Base-by-base conservation (phyloP, 2,113 vertebrate genomes). In the Protobothrops flavoviridis region DNA sequence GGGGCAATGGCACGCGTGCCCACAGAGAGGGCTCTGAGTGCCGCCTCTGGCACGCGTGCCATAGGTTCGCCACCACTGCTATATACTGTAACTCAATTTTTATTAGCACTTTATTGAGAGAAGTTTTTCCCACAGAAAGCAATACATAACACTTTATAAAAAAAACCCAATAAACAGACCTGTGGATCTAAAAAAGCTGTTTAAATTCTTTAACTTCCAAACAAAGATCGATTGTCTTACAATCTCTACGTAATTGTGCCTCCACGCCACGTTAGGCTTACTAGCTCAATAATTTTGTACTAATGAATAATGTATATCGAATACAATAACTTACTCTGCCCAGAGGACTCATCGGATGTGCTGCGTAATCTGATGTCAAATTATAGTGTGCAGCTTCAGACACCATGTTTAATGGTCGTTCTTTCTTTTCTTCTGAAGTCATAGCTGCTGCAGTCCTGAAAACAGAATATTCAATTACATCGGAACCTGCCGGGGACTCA, bases 331-430 rank as follows among this genome's bases (percentile, higher is more conserved):
- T 98, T 97, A 99, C 99, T 97, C 99, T 98, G 97, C 97, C 98
- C 94, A 98, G 97, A 43, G 99, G 99, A 96, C 99, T 99, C 96
- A 98, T 96, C 29, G 98, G 97, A 96, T 98, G 98, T 85, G 96
- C 96, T 20, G 98, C 95, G 48, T 98, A 98, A 97, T 99, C 98
- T 13, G 98, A 98, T 92, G 97, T 89, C 97, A 96, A 97, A 97
- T 98, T 99, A 97, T 98, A 99, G 98, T 98, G 99, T 90, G 98
- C 98, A 94, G 98, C 98, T 97, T 99, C 99, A 90, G 98, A 99
- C 96, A 98, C 98, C 98, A 98, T 98, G 98, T 98, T 99, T 91
- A 98, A 89, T 43, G 98, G 98, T 88, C 98, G 97, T 55, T 99
- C 98, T 97, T 99, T 99, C 97, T 99, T 99, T 94, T 99, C 99